Evolutionary conservation across 2,113 vertebrate genomes (phyloP).

Genomic region (Canis aureus): DNA sequence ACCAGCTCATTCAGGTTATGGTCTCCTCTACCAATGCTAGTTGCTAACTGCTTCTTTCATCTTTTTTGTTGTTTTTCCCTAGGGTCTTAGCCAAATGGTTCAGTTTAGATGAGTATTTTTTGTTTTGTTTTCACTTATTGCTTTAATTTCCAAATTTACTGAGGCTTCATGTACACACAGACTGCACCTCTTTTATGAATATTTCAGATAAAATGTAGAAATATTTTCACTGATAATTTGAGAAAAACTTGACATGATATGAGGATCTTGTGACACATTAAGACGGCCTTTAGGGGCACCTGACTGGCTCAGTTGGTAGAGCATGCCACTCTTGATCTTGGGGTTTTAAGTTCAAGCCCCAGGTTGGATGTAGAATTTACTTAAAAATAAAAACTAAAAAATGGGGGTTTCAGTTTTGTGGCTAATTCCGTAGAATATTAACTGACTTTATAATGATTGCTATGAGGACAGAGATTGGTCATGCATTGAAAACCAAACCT

Average conservation of each 20-base stretch:
- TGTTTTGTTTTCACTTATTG: neutral
- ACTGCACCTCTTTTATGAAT: neutral
- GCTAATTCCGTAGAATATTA: neutral
- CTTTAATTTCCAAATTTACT: neutral
- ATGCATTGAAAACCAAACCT: neutral
- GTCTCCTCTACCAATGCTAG: neutral
- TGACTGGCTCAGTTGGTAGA: neutral
- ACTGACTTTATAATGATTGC: neutral
- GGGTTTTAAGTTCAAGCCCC: neutral
- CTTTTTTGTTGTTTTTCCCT: neutral
- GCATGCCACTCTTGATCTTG: neutral
- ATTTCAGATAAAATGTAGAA: constrained; percentile 11
- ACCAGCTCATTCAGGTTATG: neutral
- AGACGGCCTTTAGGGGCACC: neutral
- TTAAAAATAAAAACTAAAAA: neutral
- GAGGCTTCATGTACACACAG: neutral
- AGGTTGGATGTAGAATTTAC: neutral
- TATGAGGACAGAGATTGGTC: neutral
- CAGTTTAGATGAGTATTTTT: neutral
- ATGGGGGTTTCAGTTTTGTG: neutral
- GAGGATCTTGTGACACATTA: neutral
- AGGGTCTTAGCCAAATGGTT: neutral
- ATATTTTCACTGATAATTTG: neutral
- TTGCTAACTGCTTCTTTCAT: neutral
- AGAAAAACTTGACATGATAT: neutral